phyloP scores from a whole-genome alignment of 2,113 vertebrate species.

The Numida meleagris region DNA sequence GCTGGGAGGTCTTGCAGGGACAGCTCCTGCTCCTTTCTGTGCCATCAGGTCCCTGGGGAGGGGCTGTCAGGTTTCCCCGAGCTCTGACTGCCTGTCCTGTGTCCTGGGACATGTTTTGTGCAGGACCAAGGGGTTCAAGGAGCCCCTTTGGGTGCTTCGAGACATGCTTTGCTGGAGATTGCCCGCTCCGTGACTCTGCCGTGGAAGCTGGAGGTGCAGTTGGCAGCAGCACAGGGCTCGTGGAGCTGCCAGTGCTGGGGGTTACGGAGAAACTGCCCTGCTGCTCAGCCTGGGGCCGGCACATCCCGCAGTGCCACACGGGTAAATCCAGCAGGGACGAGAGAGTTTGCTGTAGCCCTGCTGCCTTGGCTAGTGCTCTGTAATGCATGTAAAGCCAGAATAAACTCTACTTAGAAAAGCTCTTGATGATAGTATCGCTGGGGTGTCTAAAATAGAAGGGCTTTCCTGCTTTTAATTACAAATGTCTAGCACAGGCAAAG shows the following conservation, averaged over 20 bases:
- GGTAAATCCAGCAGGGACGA: neutral
- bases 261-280: neutral
- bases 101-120: neutral
- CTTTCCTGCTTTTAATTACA: slow-evolving; percentile 7
- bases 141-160: neutral
- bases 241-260: no score
- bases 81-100: neutral
- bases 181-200: neutral
- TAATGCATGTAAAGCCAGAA: neutral
- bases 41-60: no score
- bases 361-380: neutral
- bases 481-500: neutral
- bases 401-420: neutral
- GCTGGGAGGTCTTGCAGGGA: neutral
- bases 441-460: neutral
- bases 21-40: neutral
- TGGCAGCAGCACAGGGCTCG: neutral
- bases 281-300: neutral
- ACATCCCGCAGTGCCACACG: neutral
- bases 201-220: neutral
- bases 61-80: neutral
- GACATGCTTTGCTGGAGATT: neutral
- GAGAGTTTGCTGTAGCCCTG: neutral
- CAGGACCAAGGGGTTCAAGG: neutral
- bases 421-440: fast-evolving